phyloP scores from a whole-genome alignment of 2,888 invertebrate genomes.

The Lycophotia porphyrea region DNA sequence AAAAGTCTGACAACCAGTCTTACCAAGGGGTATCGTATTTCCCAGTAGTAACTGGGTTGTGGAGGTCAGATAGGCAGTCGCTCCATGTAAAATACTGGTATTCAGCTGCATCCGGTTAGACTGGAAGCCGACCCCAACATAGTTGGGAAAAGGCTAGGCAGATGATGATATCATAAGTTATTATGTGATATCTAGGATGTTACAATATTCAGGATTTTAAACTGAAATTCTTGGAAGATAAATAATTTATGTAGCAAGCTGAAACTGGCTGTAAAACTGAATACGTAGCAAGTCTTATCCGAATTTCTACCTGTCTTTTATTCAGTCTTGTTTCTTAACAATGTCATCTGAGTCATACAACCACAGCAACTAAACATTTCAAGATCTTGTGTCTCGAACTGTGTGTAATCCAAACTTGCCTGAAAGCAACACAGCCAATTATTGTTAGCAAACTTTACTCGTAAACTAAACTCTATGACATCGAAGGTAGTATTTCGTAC shows the following conservation, averaged over 20 bases:
- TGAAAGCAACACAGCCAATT: slow-evolving; percentile 54
- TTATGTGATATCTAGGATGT: neutral
- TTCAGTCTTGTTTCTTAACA: slow-evolving; percentile 31
- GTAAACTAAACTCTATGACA: slow-evolving; percentile 61
- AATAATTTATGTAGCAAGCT: neutral
- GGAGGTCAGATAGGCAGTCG: no score
- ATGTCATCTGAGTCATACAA: slow-evolving; percentile 33
- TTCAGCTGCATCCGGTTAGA: no score
- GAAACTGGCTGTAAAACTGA: neutral
- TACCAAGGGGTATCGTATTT: no score
- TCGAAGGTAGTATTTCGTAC: slow-evolving; percentile 60
- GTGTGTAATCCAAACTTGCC: slow-evolving; percentile 45
- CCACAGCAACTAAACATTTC: slow-evolving; percentile 18
- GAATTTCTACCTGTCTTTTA: slow-evolving; percentile 24
- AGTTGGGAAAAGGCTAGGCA: no score
- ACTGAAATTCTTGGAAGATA: neutral
- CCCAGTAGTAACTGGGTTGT: no score
- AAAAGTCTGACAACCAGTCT: no score
- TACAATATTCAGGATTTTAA: neutral
- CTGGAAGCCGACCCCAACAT: no score
- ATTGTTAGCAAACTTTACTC: slow-evolving; percentile 57
- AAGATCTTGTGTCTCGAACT: slow-evolving; percentile 31
- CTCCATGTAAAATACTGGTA: no score
- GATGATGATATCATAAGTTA: slow-evolving; percentile 4
- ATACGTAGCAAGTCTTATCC: neutral